Evolutionary conservation across 1,140 invertebrate genomes (phyloP), one percentile per base, ranked within the genome.

Genomic region (Spodoptera frugiperda): DNA sequence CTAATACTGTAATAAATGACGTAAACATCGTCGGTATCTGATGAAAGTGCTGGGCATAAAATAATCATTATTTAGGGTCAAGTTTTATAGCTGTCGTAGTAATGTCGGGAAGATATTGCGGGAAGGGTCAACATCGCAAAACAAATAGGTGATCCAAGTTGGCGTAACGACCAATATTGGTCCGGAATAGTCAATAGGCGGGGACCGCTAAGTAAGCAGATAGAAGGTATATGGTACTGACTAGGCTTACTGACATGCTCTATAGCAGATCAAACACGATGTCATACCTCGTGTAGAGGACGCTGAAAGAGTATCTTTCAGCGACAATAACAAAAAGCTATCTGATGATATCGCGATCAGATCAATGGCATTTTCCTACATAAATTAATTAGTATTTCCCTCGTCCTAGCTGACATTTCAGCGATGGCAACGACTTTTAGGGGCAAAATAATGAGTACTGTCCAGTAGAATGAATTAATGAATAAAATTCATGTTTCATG

Each of bases 141-240:
- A 71, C 19, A 71, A 71, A 71, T 71, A 57, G 30, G 15, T 54
- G 17, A 39, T 57, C 33, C 30, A 44, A 54, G 33, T 53, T 71
- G 68, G 55, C 68, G 51, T 57, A 21, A 55, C 68, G 53, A 33
- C 68, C 21, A 71, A 71, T 71, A 71, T 71, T 71, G 53, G 67
- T 17, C 44, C 17, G 15, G 33, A n/a, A 55, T 19, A 55, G 33
- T 25, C 49, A 71, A 71, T 55, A 46, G 33, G 51, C 44, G 11
- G 51, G n/a, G 33, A 54, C 49, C 46, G 25, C 65, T 68, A 33
- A 33, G 39, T 33, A 68, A 68, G 49, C 65, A 46, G 21, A 15
- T 15, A 53, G n/a, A n/a, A 11, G 17, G 25, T 21, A 48, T 46
- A 46, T 39, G 33, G 19, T 8, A 65, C 39, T n/a, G 59, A 17